phyloP scores from a whole-genome alignment of 2,797 vertebrate genomes.

The Karalla daura region DNA sequence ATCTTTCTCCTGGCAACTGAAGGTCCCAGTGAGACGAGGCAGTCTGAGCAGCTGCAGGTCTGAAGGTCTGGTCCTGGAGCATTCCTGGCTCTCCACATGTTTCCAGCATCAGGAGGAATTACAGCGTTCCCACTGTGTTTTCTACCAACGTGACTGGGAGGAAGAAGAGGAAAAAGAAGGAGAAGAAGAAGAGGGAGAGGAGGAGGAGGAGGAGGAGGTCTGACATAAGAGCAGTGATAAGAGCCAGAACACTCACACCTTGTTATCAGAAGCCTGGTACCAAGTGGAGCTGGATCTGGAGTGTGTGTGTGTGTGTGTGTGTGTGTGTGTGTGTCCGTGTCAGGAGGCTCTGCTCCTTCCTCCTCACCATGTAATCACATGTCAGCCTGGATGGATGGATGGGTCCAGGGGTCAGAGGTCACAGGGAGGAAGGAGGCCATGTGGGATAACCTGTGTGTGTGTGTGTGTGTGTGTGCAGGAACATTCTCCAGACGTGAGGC shows the following conservation, averaged over 20 bases:
- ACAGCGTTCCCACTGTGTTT: no score
- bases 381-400: slow-evolving; percentile 1
- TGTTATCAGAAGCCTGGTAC: slow-evolving; percentile 83
- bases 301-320: slow-evolving; percentile 10
- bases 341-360: slow-evolving; percentile 26
- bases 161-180: no score
- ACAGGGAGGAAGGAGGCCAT: slow-evolving; percentile 58
- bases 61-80: no score
- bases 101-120: no score
- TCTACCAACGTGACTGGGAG: no score
- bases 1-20: no score
- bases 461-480: slow-evolving; percentile 12
- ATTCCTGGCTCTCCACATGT: no score
- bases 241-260: slow-evolving; percentile 76
- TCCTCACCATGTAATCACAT: background rate
- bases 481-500: slow-evolving; percentile 61
- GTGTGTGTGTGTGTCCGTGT: slow-evolving; percentile 16
- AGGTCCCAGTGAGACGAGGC: no score
- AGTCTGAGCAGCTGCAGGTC: no score
- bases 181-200: no score
- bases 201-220: slow-evolving; percentile 34
- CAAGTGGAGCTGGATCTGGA: slow-evolving; percentile 69
- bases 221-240: slow-evolving; percentile 67
- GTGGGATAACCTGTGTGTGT: slow-evolving; percentile 23
- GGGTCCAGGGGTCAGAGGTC: slow-evolving; percentile 44